A percentile compares a stretch with the other conserved stretches of the same genome.
These are phyloP conservation scores for Podarcis raffonei DNA, from an alignment of 2,113 vertebrate genomes.

Conservation along the genomic window DNA sequence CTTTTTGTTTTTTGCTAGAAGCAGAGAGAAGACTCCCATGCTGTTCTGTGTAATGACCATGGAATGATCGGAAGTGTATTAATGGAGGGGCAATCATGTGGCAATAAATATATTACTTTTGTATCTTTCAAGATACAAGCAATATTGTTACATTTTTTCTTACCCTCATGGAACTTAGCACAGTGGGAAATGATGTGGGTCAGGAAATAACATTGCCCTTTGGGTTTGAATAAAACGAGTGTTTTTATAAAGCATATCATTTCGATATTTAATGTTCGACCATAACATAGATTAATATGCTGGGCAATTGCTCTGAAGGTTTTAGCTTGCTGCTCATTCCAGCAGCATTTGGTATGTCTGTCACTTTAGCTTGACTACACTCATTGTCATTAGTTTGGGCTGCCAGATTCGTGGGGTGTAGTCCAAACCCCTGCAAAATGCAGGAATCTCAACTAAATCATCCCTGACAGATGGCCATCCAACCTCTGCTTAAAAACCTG, in stretches of 20 bases:
- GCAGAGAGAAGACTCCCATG: constrained; percentile 49
- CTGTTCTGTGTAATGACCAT: constrained; percentile 69
- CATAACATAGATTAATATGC: constrained; percentile 37
- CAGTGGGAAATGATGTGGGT: constrained; percentile 54
- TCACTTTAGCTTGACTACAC: not conserved
- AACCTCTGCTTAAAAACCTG: too few species aligned
- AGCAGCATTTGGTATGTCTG: not conserved
- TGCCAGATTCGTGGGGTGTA: not conserved
- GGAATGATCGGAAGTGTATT: constrained; percentile 77
- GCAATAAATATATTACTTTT: not conserved
- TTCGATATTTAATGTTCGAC: constrained; percentile 60
- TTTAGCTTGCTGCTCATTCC: not conserved
- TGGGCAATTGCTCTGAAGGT: constrained; percentile 37
- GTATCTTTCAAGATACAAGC: constrained; percentile 51
- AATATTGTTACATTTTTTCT: constrained; percentile 34
- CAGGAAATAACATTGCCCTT: constrained; percentile 53
- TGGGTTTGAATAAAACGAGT: constrained; percentile 50
- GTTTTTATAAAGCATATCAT: constrained; percentile 57
- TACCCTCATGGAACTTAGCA: constrained; percentile 57
- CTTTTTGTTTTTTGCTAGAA: constrained; percentile 41
- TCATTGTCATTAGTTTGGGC: not conserved
- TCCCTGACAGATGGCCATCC: too few species aligned
- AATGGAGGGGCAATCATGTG: constrained; percentile 67
- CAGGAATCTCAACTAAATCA: too few species aligned
- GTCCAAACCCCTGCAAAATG: not conserved